phyloP scores from a whole-genome alignment of 2,113 vertebrate species.

The Plotosus lineatus region DNA sequence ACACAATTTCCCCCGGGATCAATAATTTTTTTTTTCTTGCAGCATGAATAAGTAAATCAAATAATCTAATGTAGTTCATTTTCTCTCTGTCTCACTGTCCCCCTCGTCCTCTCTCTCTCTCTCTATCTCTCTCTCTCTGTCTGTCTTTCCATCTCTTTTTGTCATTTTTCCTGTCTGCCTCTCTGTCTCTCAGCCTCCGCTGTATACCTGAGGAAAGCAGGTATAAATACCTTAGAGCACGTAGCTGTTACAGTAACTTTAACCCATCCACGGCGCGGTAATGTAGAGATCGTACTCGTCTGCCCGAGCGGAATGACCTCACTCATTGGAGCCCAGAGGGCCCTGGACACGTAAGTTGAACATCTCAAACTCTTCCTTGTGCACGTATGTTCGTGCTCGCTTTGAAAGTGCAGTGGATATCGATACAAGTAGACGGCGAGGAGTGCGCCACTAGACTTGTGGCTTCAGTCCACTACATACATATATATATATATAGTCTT shows the following conservation, averaged over 20 bases:
- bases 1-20: too few species aligned
- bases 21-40: too few species aligned
- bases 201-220: conserved; percentile 78
- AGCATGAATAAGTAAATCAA: too few species aligned
- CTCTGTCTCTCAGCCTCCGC: conserved; percentile 72
- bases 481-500: too few species aligned
- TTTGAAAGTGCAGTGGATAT: too few species aligned
- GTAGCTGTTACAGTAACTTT: conserved; percentile 87
- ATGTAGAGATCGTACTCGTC: conserved; percentile 80
- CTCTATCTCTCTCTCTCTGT: not conserved
- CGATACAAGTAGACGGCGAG: too few species aligned
- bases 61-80: too few species aligned
- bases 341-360: conserved; percentile 80
- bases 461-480: too few species aligned
- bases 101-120: not conserved
- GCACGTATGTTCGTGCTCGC: too few species aligned
- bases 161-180: conserved; percentile 1
- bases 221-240: conserved; percentile 92
- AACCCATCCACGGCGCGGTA: conserved; percentile 84
- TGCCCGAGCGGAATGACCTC: conserved; percentile 95
- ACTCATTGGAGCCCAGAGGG: conserved; percentile 81
- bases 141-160: not conserved
- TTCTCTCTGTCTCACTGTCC: too few species aligned
- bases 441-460: too few species aligned
- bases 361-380: not conserved